phyloP scores from a whole-genome alignment of 2,888 invertebrate species.

The Girardia tigrina region DNA sequence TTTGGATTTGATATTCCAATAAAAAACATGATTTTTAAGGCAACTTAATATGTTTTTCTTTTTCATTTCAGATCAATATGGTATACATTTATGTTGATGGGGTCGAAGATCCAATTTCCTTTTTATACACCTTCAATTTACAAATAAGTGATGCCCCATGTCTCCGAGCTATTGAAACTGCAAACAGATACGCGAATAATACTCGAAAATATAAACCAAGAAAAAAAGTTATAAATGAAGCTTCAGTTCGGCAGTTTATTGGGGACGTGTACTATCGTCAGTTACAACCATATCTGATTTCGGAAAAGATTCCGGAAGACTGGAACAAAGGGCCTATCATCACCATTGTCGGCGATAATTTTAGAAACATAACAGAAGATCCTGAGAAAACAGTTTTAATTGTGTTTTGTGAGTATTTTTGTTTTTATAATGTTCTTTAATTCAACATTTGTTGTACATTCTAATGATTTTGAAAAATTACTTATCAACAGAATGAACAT shows the following conservation, averaged over 20 bases:
- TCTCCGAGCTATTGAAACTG: neutral
- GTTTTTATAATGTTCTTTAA: neutral
- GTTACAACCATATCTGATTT: neutral
- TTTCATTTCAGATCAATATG: slow-evolving; percentile 23
- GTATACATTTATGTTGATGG: neutral
- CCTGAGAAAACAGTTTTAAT: neutral
- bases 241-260: neutral
- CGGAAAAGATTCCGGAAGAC: neutral
- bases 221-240: neutral
- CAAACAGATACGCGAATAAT: slow-evolving; percentile 8
- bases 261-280: slow-evolving; percentile 19
- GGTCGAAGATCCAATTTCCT: neutral
- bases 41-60: no score
- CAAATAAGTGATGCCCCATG: neutral
- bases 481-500: no score
- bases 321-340: neutral
- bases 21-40: no score
- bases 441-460: no score
- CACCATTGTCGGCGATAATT: neutral
- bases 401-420: neutral
- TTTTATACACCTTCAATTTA: neutral
- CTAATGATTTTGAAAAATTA: no score
- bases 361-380: neutral
- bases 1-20: no score
- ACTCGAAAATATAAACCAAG: neutral